Conservation (phyloP, 1,140 invertebrate species). For the Pachyrhynchus sulphureomaculatus region DNA sequence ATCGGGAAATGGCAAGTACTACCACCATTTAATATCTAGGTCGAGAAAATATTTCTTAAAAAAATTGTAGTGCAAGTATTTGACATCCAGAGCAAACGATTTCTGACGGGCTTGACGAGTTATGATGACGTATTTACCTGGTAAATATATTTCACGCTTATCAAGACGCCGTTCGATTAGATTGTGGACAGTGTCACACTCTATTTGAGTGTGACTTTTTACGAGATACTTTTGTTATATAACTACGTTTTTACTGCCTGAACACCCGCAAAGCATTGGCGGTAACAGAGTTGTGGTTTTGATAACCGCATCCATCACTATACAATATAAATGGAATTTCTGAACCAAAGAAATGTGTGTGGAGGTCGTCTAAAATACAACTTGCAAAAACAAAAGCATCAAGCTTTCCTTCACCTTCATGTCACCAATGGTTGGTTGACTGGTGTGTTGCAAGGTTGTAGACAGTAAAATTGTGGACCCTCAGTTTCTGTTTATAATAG, state of each 20-base stretch:
- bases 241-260: constrained; percentile 35
- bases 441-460: no score
- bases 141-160: no score
- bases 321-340: background rate
- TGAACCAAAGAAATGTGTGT: background rate
- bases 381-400: background rate
- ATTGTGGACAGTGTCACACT: constrained; percentile 49
- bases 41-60: no score
- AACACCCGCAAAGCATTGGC: constrained; percentile 46
- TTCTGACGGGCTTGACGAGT: no score
- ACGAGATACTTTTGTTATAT: constrained; percentile 53
- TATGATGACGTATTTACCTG: no score
- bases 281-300: constrained; percentile 46
- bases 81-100: no score
- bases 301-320: constrained; percentile 13
- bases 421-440: no score
- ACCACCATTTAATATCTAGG: no score
- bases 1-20: no score
- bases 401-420: background rate
- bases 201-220: constrained; percentile 54
- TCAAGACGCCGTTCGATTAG: constrained; percentile 30
- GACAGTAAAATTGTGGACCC: no score
- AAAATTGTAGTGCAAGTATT: no score
- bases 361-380: background rate
- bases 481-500: no score